These are phyloP conservation scores for Dicranocentrus wangi DNA, from an alignment of 2,888 invertebrate genomes.

Conservation along the genomic window DNA sequence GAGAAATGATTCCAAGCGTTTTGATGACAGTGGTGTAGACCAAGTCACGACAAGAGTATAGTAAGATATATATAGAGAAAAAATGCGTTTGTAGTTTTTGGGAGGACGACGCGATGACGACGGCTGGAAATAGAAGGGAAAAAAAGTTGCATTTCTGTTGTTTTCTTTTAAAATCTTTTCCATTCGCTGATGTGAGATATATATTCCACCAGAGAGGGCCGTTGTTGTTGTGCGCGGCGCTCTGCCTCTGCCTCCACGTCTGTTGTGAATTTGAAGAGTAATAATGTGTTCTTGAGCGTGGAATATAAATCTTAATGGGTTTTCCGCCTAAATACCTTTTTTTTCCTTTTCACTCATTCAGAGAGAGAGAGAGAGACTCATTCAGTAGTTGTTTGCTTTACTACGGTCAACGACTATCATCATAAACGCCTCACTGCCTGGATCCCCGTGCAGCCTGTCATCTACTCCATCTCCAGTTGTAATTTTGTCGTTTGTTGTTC, in stretches of 20 bases:
- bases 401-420: slow-evolving; percentile 14
- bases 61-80: no score
- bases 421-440: slow-evolving; percentile 13
- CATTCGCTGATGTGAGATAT: not conserved
- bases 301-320: slow-evolving; percentile 20
- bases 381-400: slow-evolving; percentile 8
- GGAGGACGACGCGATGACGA: not conserved
- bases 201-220: no score
- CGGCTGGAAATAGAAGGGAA: no score
- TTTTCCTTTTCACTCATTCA: slow-evolving; percentile 22
- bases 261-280: no score
- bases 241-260: no score
- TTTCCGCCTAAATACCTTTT: slow-evolving; percentile 20
- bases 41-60: not conserved
- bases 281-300: not conserved
- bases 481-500: slow-evolving; percentile 16
- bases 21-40: slow-evolving; percentile 8
- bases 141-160: not conserved
- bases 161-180: slow-evolving; percentile 4
- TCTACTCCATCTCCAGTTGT: not conserved
- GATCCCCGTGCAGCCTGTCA: not conserved
- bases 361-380: no score
- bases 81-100: no score
- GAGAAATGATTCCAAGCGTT: slow-evolving; percentile 27
- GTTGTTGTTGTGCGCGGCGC: no score